phyloP scores from a whole-genome alignment of 2,888 invertebrate genomes.

The Lordiphosa fenestrarum region DNA sequence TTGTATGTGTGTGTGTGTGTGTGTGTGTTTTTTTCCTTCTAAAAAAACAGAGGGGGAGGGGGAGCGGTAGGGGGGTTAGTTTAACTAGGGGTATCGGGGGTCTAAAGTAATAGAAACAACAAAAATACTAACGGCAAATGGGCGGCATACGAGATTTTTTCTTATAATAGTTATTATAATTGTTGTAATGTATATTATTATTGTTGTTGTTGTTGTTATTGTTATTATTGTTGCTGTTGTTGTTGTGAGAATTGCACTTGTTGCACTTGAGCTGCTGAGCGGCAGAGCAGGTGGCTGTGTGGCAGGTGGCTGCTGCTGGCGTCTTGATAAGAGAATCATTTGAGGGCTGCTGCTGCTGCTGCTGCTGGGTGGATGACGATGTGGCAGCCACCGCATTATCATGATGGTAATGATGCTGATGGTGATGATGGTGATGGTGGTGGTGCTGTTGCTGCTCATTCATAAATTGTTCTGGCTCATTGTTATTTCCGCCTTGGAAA shows the following conservation, averaged over 20 bases:
- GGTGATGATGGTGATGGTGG: conserved; percentile 50
- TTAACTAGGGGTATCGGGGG: conserved; percentile 2
- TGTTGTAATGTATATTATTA: conserved; percentile 78
- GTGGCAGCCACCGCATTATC: conserved; percentile 21
- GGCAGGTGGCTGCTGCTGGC: conserved; percentile 1
- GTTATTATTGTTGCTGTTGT: conserved; percentile 37
- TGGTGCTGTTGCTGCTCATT: conserved; percentile 60
- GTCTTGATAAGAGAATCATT: conserved; percentile 27
- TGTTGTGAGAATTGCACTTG: conserved; percentile 77
- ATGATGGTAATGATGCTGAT: conserved; percentile 17
- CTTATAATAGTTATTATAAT: conserved; percentile 79
- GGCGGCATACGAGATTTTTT: conserved; percentile 80
- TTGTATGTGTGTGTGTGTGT: conserved; percentile 10
- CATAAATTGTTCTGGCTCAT: conserved; percentile 64
- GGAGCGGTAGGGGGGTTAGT: conserved; percentile 3
- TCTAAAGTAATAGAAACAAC: conserved; percentile 26
- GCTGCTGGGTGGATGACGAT: conserved; percentile 14
- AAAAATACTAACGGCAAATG: conserved; percentile 80
- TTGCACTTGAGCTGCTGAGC: conserved; percentile 64
- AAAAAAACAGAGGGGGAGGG: background rate
- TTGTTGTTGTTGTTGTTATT: conserved; percentile 38
- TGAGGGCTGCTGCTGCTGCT: conserved; percentile 16
- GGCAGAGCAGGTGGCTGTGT: conserved; percentile 6
- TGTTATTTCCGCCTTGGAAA: conserved; percentile 70
- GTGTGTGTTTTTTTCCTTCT: conserved; percentile 1